phyloP scores from a whole-genome alignment of 2,113 vertebrate species.

The Gallinago jamesoni region DNA sequence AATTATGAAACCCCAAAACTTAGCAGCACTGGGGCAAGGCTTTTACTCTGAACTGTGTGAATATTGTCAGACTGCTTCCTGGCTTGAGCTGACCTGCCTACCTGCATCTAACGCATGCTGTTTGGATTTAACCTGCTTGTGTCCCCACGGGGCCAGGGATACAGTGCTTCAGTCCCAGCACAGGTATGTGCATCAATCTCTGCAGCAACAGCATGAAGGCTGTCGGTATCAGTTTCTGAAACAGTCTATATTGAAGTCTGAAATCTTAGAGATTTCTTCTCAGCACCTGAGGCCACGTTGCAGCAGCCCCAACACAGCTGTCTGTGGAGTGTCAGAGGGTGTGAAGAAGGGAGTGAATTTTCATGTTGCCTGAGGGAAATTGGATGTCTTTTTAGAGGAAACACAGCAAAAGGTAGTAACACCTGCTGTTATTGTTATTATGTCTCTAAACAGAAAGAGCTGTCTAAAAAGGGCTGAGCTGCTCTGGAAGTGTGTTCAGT shows the following conservation, averaged over 20 bases:
- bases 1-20: neutral
- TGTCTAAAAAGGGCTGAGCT: neutral
- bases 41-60: neutral
- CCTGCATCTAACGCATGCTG: neutral
- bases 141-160: neutral
- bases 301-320: neutral
- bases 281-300: neutral
- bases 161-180: neutral
- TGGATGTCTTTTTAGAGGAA: neutral
- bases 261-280: neutral
- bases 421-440: neutral
- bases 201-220: neutral
- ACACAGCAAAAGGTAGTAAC: neutral
- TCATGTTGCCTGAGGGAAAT: neutral
- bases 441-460: neutral
- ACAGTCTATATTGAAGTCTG: neutral
- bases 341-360: neutral
- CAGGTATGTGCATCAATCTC: neutral
- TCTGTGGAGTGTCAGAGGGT: neutral
- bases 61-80: neutral
- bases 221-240: neutral
- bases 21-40: neutral
- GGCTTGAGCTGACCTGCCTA: neutral
- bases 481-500: neutral
- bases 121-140: neutral